Base-by-base conservation (phyloP, 2,113 vertebrate genomes). In the Corythornis vintsioides region DNA sequence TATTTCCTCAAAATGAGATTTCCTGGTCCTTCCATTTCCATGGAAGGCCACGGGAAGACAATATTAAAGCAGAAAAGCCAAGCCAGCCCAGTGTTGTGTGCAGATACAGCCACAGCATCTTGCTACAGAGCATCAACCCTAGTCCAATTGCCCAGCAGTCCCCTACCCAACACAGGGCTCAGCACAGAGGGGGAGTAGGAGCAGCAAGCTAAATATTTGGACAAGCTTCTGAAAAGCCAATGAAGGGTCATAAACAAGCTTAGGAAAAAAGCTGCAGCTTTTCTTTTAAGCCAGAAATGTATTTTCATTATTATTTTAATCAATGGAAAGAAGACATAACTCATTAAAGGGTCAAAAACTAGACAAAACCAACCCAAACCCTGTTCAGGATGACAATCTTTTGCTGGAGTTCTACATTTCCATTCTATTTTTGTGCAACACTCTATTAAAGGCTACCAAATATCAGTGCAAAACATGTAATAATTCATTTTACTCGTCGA, bases 91-190 rank as follows among this genome's bases (percentile, higher is more conserved):
- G 31, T 26, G 45, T 26, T 2, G 0, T 29, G 25, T 4, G 11
- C 12, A 64, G 45, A 48, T 13, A 5, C 24, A 28, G 20, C 17
- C 24, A 31, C 48, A 7, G 0, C 42, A 60, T 25, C 29, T 18
- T 21, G n/a, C 16, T 56, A 6, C 0, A 9, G 20, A 57, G 19
- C 43, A 48, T 29, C 67, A 63, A 42, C 6, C 18, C 7, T 3
- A 1, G 2, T 20, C n/a, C 28, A 24, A 20, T 1, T 0, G 12
- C 70, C 20, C 3, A 20, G 24, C 0, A 0, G 12, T 48, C 19
- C 43, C 31, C 40, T 45, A 35, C n/a, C 9, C 47, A 63, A 50
- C 35, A 24, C 20, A 28, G 28, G 25, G 20, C 61, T 65, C 20
- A 73, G 55, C 38, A 26, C 7, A 66, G 7, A 66, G 31, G 28